Conservation (phyloP, 2,888 invertebrate species). For the Blastobasis adustella region DNA sequence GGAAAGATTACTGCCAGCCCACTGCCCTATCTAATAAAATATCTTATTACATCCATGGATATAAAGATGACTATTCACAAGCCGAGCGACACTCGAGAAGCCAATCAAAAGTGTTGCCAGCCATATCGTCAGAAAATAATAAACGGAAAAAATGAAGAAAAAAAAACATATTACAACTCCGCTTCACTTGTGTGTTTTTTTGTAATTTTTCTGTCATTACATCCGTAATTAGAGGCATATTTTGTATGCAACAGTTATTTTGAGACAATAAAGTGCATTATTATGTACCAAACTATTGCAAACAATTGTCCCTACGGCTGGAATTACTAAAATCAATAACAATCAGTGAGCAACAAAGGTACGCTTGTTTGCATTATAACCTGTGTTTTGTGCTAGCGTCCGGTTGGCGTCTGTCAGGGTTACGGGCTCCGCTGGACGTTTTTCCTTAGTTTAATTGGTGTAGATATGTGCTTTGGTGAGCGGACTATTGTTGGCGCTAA, state of each 20-base stretch:
- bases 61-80: too few species aligned
- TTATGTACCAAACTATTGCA: slow-evolving; percentile 62
- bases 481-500: slow-evolving; percentile 26
- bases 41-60: too few species aligned
- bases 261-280: slow-evolving; percentile 58
- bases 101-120: neutral
- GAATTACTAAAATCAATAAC: slow-evolving; percentile 73
- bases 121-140: slow-evolving; percentile 17
- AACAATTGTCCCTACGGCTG: slow-evolving; percentile 61
- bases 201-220: slow-evolving; percentile 73
- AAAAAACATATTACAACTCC: slow-evolving; percentile 56
- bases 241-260: slow-evolving; percentile 70
- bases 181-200: slow-evolving; percentile 74
- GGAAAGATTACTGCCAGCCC: too few species aligned
- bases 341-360: slow-evolving; percentile 74
- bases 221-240: slow-evolving; percentile 70
- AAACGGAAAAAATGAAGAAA: slow-evolving; percentile 50
- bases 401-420: slow-evolving; percentile 73
- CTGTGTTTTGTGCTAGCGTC: slow-evolving; percentile 73
- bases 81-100: neutral
- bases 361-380: slow-evolving; percentile 75
- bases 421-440: slow-evolving; percentile 43
- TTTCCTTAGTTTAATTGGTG: slow-evolving; percentile 31
- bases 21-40: too few species aligned
- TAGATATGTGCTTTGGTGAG: slow-evolving; percentile 36